A percentile compares a stretch with the other conserved stretches of the same genome.
Conservation (phyloP, 2,797 vertebrate genomes). For the Acipenser oxyrinchus region DNA sequence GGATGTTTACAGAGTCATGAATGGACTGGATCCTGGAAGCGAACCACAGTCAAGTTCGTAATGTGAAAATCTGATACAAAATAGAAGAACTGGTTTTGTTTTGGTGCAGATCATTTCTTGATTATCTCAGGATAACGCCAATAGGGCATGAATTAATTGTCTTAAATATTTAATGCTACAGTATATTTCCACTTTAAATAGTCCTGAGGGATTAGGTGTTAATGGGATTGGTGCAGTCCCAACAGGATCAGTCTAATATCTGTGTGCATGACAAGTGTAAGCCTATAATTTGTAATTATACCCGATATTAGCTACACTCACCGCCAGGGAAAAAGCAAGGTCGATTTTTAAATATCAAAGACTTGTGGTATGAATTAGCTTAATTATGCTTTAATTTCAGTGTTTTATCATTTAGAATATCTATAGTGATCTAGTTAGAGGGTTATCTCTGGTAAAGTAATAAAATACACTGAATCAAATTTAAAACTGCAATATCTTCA, state of each 20-base stretch:
- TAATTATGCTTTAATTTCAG: not conserved
- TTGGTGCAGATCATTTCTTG: not conserved
- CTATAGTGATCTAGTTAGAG: not conserved
- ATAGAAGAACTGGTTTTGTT: no score
- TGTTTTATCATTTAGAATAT: not conserved
- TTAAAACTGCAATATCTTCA: not conserved
- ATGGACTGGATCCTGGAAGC: no score
- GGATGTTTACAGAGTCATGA: no score
- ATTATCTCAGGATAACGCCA: not conserved
- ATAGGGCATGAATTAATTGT: not conserved
- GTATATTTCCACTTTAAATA: not conserved
- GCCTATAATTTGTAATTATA: not conserved
- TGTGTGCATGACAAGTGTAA: not conserved
- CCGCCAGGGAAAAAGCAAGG: not conserved
- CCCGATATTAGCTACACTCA: not conserved
- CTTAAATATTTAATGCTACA: conserved; percentile 5
- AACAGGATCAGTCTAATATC: not conserved
- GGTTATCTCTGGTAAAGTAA: not conserved
- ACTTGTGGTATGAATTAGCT: not conserved
- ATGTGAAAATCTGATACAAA: no score
- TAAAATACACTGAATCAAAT: not conserved
- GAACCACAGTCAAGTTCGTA: no score
- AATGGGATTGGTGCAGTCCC: not conserved
- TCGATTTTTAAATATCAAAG: not conserved
- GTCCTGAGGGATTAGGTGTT: not conserved